Conservation (phyloP, 1,140 invertebrate genomes). For the Cardiocondyla obscurior region DNA sequence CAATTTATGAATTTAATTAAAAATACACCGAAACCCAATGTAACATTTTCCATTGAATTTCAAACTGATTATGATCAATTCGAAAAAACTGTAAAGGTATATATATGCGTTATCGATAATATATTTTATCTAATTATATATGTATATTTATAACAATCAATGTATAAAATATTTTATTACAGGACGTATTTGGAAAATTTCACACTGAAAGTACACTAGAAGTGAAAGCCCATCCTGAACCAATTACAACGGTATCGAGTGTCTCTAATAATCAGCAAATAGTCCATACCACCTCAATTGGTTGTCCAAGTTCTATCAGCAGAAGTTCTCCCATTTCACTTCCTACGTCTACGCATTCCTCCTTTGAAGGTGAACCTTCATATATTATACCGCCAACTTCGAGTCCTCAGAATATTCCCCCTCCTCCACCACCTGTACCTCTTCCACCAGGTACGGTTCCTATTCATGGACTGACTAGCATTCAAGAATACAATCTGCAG, state of each 20-base stretch:
- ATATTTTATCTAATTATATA: neutral
- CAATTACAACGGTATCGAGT: conserved; percentile 66
- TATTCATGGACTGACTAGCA: conserved; percentile 87
- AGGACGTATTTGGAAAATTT: conserved; percentile 90
- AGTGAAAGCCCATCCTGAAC: conserved; percentile 71
- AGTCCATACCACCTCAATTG: conserved; percentile 77
- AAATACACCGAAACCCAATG: conserved; percentile 91
- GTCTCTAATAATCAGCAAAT: conserved; percentile 73
- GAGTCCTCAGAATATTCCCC: conserved; percentile 83
- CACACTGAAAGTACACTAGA: conserved; percentile 85
- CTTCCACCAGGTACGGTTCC: conserved; percentile 78
- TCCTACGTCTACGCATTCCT: conserved; percentile 89
- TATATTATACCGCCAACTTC: conserved; percentile 80
- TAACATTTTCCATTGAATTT: conserved; percentile 92
- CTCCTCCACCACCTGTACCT: conserved; percentile 80
- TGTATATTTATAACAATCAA: neutral
- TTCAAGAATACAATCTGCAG: conserved; percentile 93
- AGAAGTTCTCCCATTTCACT: conserved; percentile 87
- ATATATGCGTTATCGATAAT: conserved; percentile 73
- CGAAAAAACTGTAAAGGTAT: conserved; percentile 86
- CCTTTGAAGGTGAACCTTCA: conserved; percentile 88
- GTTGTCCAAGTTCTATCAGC: conserved; percentile 85
- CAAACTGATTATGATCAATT: conserved; percentile 92
- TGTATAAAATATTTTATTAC: conserved; percentile 72
- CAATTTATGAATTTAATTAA: conserved; percentile 91